Conservation (phyloP, 2,113 vertebrate genomes). For the Rattus norvegicus region GRCr8 NC_086028.1:15405501-15406000, state of each 20-base stretch:
- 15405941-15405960: background rate
- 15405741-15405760: background rate
- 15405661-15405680: background rate
- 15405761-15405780: background rate
- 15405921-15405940: background rate
- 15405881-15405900: constrained; percentile 61
- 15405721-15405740: background rate
- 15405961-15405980: background rate
- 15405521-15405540: constrained; percentile 57
- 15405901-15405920: constrained; percentile 33
- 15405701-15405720: background rate
- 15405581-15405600: background rate
- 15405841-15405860: constrained; percentile 13
- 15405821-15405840: background rate
- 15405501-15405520: constrained; percentile 87
- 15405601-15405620: background rate
- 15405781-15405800: background rate
- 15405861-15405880: constrained; percentile 64
- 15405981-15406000: background rate
- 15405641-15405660: background rate
- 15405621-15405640: background rate
- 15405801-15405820: background rate
- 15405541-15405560: constrained; percentile 50
- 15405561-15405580: constrained; percentile 5
- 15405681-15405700: background rate